Conservation (phyloP, 2,113 vertebrate genomes). For the Cyanistes caeruleus region DNA sequence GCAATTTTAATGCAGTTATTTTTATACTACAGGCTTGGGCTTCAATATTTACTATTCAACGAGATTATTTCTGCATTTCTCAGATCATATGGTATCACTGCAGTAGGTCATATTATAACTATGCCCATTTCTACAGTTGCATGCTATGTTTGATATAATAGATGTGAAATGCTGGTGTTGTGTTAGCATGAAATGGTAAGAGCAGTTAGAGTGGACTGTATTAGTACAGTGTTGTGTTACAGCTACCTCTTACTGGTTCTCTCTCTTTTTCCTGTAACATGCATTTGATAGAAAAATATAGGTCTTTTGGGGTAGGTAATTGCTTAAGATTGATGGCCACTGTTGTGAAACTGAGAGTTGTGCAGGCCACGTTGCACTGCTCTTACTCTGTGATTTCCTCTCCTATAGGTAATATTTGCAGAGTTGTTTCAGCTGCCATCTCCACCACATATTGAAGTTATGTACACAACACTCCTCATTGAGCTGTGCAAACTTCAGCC, state of each 20-base stretch:
- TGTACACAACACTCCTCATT: conserved; percentile 96
- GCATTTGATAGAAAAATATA: background rate
- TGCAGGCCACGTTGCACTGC: rapidly evolving
- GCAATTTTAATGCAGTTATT: background rate
- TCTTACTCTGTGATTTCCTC: background rate
- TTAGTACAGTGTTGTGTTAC: background rate
- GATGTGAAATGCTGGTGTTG: background rate
- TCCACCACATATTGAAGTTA: conserved; percentile 92
- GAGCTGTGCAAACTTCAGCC: conserved; percentile 98
- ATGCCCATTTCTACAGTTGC: background rate
- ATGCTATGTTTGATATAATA: background rate
- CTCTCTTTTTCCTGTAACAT: background rate
- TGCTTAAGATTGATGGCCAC: background rate
- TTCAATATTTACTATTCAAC: background rate
- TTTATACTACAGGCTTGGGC: background rate
- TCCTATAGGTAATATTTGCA: conserved; percentile 90
- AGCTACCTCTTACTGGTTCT: rapidly evolving
- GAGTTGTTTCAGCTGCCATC: conserved; percentile 91
- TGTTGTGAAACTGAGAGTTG: background rate
- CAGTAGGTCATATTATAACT: background rate
- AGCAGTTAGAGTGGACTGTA: background rate
- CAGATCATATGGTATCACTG: background rate
- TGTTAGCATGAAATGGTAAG: background rate
- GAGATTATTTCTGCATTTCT: background rate
- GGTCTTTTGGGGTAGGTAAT: background rate